phyloP scores from a whole-genome alignment of 2,888 invertebrate species.

The Philonicus albiceps region DNA sequence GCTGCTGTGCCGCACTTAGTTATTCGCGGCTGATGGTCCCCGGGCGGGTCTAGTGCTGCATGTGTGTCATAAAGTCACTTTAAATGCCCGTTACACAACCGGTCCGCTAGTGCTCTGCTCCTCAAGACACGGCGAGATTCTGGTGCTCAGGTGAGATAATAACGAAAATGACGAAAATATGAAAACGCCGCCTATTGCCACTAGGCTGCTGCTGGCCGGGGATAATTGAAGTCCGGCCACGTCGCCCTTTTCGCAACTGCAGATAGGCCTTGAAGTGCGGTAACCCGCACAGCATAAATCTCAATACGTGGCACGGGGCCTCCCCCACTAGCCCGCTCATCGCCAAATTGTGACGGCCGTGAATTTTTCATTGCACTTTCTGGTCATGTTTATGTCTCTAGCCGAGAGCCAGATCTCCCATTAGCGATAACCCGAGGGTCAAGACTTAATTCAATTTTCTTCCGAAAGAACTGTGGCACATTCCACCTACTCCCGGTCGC shows the following conservation, averaged over 20 bases:
- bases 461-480: not conserved
- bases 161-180: slow-evolving; percentile 22
- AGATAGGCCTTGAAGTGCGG: slow-evolving; percentile 6
- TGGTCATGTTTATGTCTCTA: slow-evolving; percentile 34
- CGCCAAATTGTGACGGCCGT: not conserved
- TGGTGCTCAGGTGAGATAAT: slow-evolving; percentile 22
- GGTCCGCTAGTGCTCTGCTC: not conserved
- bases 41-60: slow-evolving; percentile 17
- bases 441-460: slow-evolving; percentile 12
- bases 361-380: slow-evolving; percentile 36
- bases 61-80: slow-evolving; percentile 34
- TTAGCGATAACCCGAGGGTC: slow-evolving; percentile 33
- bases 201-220: not conserved
- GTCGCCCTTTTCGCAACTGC: slow-evolving; percentile 35
- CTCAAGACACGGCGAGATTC: not conserved
- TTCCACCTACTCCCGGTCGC: slow-evolving; percentile 6
- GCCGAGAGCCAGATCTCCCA: slow-evolving; percentile 21
- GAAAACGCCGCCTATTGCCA: slow-evolving; percentile 4
- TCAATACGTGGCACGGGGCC: not conserved
- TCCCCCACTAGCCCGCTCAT: not conserved
- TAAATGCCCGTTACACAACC: slow-evolving; percentile 31
- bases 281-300: not conserved
- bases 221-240: slow-evolving; percentile 19
- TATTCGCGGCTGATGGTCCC: slow-evolving; percentile 17
- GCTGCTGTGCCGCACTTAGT: not conserved